These are phyloP conservation scores for Fistularia tabacaria DNA, from an alignment of 2,797 vertebrate genomes.

Conservation along the genomic window DNA sequence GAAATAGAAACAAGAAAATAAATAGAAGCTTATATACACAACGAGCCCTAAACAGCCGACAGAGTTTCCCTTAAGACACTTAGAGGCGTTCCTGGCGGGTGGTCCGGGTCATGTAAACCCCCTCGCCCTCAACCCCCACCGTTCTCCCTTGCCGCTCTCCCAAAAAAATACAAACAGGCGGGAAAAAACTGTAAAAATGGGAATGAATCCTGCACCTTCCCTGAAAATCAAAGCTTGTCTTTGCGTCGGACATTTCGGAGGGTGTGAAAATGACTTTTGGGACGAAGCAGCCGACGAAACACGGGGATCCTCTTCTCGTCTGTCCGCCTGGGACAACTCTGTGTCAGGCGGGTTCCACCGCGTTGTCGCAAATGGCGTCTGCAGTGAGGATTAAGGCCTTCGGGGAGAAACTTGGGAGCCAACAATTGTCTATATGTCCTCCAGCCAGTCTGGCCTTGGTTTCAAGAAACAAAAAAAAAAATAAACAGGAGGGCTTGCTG, in stretches of 20 bases:
- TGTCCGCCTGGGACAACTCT: slow-evolving; percentile 1
- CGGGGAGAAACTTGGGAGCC: slow-evolving; percentile 34
- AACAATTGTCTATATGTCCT: slow-evolving; percentile 34
- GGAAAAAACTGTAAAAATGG: neutral
- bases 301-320: slow-evolving; percentile 26
- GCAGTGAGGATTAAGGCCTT: slow-evolving; percentile 63
- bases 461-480: slow-evolving; percentile 6
- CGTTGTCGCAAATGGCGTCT: neutral
- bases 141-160: slow-evolving; percentile 26
- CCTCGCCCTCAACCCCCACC: too few relatives aligned
- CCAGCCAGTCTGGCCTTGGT: slow-evolving; percentile 24
- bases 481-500: neutral
- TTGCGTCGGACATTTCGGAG: slow-evolving; percentile 21
- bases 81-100: slow-evolving; percentile 5
- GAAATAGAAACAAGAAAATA: slow-evolving; percentile 67
- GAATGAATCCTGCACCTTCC: slow-evolving; percentile 6
- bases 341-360: too few relatives aligned
- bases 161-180: slow-evolving; percentile 4
- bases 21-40: slow-evolving; percentile 72
- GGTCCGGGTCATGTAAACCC: slow-evolving; percentile 10
- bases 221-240: slow-evolving; percentile 20
- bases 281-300: slow-evolving; percentile 43
- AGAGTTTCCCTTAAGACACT: slow-evolving; percentile 32
- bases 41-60: slow-evolving; percentile 47
- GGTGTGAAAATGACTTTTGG: slow-evolving; percentile 21